Percentiles rank a stretch among this genome's conserved stretches.
These are phyloP conservation scores for Hormaphis cornu DNA, from an alignment of 1,140 invertebrate genomes.

Conservation along the genomic window DNA sequence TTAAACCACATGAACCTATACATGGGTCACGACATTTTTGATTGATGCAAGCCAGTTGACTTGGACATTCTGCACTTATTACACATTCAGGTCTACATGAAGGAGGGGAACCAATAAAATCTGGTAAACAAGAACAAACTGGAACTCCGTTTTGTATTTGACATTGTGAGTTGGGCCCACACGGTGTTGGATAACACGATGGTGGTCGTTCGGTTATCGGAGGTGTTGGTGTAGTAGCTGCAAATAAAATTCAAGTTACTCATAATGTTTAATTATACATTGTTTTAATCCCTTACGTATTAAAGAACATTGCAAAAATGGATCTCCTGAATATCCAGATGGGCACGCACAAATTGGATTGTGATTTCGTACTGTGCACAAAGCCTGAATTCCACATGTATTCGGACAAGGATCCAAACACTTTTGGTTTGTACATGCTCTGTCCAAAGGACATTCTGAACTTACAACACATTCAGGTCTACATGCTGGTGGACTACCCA, in stretches of 20 bases:
- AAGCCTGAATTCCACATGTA: conserved; percentile 51
- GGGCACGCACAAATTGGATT: conserved; percentile 51
- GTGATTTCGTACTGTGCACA: conserved; percentile 51
- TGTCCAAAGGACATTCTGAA: conserved; percentile 50
- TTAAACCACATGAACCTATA: conserved; percentile 43
- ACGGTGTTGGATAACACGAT: conserved; percentile 47
- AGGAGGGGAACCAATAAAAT: conserved; percentile 44
- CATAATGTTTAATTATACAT: neutral
- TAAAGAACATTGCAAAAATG: conserved; percentile 47
- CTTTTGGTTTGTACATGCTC: conserved; percentile 50
- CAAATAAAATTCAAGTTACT: conserved; percentile 5
- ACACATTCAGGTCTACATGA: conserved; percentile 47
- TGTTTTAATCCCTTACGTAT: conserved; percentile 40
- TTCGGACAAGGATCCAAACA: conserved; percentile 54
- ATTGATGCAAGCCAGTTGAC: conserved; percentile 43
- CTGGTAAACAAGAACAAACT: conserved; percentile 43
- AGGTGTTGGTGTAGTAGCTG: conserved; percentile 35
- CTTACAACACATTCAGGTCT: conserved; percentile 49
- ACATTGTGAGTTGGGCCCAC: conserved; percentile 49
- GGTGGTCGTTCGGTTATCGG: conserved; percentile 38
- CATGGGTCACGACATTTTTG: conserved; percentile 43
- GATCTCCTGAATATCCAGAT: conserved; percentile 49
- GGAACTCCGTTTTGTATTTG: conserved; percentile 41
- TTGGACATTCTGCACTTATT: conserved; percentile 43
- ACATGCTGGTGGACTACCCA: conserved; percentile 48